phyloP scores from a whole-genome alignment of 2,113 vertebrate genomes.

The Zosterops japonicus region DNA sequence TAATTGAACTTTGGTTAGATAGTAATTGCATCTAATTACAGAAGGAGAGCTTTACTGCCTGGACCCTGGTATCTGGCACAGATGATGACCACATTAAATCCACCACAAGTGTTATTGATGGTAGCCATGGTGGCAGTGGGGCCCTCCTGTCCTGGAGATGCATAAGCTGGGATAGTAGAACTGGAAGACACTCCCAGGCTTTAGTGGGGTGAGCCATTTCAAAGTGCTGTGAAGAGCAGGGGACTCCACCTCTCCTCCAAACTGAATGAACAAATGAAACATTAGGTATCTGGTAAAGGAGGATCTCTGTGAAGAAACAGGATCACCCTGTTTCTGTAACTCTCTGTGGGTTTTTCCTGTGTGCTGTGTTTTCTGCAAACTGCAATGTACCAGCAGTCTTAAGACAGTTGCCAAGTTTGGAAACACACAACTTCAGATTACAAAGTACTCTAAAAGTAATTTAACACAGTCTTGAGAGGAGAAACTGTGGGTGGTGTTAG shows the following conservation, averaged over 20 bases:
- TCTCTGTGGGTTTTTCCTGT: neutral
- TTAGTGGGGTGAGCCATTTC: neutral
- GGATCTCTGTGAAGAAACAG: neutral
- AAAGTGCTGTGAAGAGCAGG: neutral
- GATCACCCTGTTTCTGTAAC: too few species aligned
- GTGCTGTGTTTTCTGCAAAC: neutral
- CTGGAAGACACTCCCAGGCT: neutral
- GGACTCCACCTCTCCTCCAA: accelerated
- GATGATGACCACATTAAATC: neutral
- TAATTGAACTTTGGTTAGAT: neutral
- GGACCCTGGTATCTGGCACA: too few species aligned
- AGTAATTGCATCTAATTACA: neutral
- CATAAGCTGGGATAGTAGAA: neutral
- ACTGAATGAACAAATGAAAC: neutral
- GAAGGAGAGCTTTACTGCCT: neutral
- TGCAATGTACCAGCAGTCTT: neutral
- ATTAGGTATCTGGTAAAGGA: neutral
- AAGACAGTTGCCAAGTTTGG: neutral
- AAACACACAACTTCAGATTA: neutral
- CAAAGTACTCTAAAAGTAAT: neutral
- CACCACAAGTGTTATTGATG: accelerated
- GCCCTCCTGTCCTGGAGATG: neutral
- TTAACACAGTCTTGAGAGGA: neutral
- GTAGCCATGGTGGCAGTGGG: accelerated
- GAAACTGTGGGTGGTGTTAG: neutral